Conservation (phyloP, 2,888 invertebrate species). For the Drosophila dives region DNA sequence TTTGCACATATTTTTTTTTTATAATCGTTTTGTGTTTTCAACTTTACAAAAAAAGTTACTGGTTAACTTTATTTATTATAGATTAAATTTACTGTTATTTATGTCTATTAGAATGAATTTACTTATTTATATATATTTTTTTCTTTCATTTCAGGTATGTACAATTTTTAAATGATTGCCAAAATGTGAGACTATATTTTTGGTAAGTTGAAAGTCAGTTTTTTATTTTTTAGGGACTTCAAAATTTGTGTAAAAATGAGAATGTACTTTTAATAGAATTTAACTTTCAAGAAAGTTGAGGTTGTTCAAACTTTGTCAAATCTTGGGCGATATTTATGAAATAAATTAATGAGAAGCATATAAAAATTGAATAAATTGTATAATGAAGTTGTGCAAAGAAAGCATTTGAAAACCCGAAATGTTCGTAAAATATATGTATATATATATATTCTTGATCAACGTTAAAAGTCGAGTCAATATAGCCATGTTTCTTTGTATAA, state of each 20-base stretch:
- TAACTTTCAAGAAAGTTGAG: background rate
- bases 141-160: conserved; percentile 69
- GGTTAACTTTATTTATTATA: background rate
- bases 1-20: conserved; percentile 7
- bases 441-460: too few relatives aligned
- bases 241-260: fast-evolving
- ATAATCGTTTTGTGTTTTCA: background rate
- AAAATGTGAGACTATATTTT: background rate
- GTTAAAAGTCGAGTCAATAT: too few relatives aligned
- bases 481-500: too few relatives aligned
- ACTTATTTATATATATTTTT: conserved; percentile 8
- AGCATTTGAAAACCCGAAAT: too few relatives aligned
- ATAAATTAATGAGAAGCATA: too few relatives aligned
- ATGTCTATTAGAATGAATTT: background rate
- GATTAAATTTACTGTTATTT: background rate
- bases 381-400: too few relatives aligned
- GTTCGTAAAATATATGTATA: too few relatives aligned
- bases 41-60: background rate
- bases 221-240: background rate
- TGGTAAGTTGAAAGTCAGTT: conserved; percentile 17
- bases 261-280: background rate
- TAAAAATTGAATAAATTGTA: too few relatives aligned
- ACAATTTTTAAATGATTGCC: conserved; percentile 2
- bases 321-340: background rate
- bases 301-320: background rate